These are phyloP conservation scores for Drosophila ustulata DNA, from an alignment of 2,888 invertebrate genomes.

Conservation along the genomic window DNA sequence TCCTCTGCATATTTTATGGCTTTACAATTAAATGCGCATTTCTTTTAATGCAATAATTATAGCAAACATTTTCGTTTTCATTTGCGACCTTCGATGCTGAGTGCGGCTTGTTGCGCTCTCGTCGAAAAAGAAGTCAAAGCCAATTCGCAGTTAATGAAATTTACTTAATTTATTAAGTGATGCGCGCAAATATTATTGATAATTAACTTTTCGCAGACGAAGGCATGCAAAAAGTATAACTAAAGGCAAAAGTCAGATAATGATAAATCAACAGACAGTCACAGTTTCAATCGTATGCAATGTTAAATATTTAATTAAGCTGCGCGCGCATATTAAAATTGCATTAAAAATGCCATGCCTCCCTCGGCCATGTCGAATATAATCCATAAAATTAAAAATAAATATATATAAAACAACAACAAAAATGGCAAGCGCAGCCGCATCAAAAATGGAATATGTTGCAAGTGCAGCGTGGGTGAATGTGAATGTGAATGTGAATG, in stretches of 20 bases:
- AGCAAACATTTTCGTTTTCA: slow-evolving; percentile 2
- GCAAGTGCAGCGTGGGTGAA: background rate
- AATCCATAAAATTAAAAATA: slow-evolving; percentile 46
- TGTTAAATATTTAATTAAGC: slow-evolving; percentile 76
- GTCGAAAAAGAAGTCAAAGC: slow-evolving; percentile 21
- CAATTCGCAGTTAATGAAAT: slow-evolving; percentile 25
- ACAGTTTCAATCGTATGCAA: slow-evolving; percentile 31
- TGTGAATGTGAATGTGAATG: slow-evolving; percentile 17
- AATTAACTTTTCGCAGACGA: slow-evolving; percentile 57
- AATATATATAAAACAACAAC: background rate
- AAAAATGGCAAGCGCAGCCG: slow-evolving; percentile 27
- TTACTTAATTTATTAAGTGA: slow-evolving; percentile 58
- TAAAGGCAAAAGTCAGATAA: background rate
- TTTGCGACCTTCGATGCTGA: background rate
- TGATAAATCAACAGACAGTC: slow-evolving; percentile 7
- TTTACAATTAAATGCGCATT: background rate
- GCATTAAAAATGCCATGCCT: slow-evolving; percentile 64
- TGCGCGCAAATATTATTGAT: slow-evolving; percentile 48
- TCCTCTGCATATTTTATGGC: background rate
- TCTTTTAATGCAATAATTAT: slow-evolving; percentile 10
- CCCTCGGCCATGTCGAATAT: slow-evolving; percentile 38
- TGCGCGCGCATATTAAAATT: slow-evolving; percentile 78
- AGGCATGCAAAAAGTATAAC: slow-evolving; percentile 6
- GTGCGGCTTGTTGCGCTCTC: background rate
- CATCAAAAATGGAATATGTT: slow-evolving; percentile 62